Percentiles rank a stretch among this genome's conserved stretches.
These are phyloP conservation scores for Megaceryle torquata DNA, from an alignment of 2,113 vertebrate species.

Conservation along the genomic window DNA sequence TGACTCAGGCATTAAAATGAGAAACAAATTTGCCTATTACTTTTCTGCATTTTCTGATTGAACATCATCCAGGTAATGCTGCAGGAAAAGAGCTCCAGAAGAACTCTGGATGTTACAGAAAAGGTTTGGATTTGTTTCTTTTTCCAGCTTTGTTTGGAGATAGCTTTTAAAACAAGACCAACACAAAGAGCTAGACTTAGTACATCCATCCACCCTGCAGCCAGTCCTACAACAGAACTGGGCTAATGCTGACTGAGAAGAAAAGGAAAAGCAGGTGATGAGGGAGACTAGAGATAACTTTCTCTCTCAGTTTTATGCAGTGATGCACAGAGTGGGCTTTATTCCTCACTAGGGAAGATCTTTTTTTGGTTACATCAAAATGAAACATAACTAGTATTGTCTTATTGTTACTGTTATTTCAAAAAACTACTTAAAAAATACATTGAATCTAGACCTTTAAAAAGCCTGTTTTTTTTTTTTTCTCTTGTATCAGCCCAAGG, in stretches of 20 bases:
- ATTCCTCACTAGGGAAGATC: neutral
- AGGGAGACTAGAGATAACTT: neutral
- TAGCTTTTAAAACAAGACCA: neutral
- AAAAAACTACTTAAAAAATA: neutral
- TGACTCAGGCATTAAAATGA: neutral
- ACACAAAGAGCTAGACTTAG: neutral
- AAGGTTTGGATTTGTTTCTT: neutral
- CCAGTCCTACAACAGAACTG: neutral
- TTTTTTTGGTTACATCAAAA: neutral
- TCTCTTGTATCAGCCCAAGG: neutral
- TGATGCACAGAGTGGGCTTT: neutral
- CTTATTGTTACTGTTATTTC: neutral
- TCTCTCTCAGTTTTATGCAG: neutral
- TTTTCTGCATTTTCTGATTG: neutral
- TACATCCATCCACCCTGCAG: neutral
- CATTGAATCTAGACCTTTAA: neutral
- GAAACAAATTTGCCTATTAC: neutral
- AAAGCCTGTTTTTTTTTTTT: neutral
- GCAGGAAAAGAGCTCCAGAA: neutral
- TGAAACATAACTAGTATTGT: neutral
- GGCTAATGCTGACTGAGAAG: neutral
- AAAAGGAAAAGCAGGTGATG: neutral
- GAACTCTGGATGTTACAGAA: neutral
- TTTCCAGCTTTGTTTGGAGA: neutral
- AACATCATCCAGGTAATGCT: accelerated